Percentiles rank a stretch among this genome's conserved stretches.
These are phyloP conservation scores for Micromussa lordhowensis DNA, from an alignment of 92 coral and sea anemone species.

Conservation along the genomic window DNA sequence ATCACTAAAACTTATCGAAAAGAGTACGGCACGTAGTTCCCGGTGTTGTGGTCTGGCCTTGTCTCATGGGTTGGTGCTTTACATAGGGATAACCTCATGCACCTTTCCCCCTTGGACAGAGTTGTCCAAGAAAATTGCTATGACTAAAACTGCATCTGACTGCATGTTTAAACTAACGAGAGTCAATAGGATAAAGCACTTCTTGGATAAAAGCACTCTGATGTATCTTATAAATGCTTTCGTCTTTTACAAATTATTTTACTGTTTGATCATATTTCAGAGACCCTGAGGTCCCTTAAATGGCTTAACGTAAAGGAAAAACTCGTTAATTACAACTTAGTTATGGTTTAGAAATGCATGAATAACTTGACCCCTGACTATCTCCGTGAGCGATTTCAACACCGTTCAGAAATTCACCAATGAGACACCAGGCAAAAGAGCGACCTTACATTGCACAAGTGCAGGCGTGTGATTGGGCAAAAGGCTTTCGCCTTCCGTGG, in stretches of 20 bases:
- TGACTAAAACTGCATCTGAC: constrained; percentile 32
- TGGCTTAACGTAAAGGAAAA: constrained; percentile 24
- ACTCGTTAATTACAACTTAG: constrained; percentile 33
- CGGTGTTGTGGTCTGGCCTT: no score
- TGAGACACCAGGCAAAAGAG: constrained; percentile 35
- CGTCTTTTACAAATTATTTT: constrained; percentile 30
- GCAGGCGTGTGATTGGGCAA: constrained; percentile 41
- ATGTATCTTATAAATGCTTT: constrained; percentile 22
- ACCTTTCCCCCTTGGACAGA: no score
- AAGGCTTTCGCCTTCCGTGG: constrained; percentile 47
- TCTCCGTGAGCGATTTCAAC: no score
- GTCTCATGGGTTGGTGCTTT: no score
- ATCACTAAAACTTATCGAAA: no score
- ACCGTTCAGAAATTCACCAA: constrained; percentile 28
- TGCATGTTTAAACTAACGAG: constrained; percentile 45
- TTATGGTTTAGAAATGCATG: constrained; percentile 43
- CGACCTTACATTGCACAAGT: constrained; percentile 37
- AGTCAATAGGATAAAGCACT: constrained; percentile 64
- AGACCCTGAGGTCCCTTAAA: constrained; percentile 17
- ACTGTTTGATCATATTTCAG: constrained; percentile 57
- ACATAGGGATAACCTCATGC: no score
- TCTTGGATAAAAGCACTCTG: constrained; percentile 38
- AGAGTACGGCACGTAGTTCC: no score
- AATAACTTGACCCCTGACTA: constrained; percentile 31
- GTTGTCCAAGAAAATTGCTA: no score